phyloP scores from a whole-genome alignment of 2,113 vertebrate genomes.

The Corynorhinus townsendii region DNA sequence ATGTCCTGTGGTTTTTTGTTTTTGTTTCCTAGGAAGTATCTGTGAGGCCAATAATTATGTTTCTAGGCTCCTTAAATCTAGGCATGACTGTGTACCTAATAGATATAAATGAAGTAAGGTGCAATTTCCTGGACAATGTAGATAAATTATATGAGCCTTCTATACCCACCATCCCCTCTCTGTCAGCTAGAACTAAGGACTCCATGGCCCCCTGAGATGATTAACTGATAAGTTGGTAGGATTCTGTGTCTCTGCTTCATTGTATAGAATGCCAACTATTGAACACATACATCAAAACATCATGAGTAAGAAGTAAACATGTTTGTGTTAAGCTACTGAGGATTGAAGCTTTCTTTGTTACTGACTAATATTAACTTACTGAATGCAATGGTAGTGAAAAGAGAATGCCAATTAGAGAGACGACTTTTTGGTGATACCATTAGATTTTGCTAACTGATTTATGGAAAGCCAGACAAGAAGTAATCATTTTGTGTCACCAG shows the following conservation, averaged over 20 bases:
- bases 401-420: not conserved
- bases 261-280: not conserved
- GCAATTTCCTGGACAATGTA: not conserved
- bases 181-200: not conserved
- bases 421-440: not conserved
- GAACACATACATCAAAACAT: not conserved
- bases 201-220: not conserved
- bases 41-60: not conserved
- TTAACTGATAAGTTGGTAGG: not conserved
- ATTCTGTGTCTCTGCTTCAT: not conserved
- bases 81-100: not conserved
- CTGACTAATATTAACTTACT: not conserved
- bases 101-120: not conserved
- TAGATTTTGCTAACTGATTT: not conserved
- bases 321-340: not conserved
- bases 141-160: not conserved
- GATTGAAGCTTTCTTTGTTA: not conserved
- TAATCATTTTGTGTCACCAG: not conserved
- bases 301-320: not conserved
- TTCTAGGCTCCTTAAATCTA: not conserved
- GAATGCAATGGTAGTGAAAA: not conserved
- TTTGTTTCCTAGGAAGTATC: not conserved
- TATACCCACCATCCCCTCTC: too few species aligned
- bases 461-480: not conserved
- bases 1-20: rapidly evolving